These are phyloP conservation scores for Pyxicephalus adspersus DNA, from an alignment of 2,113 vertebrate species.

Conservation along the genomic window DNA sequence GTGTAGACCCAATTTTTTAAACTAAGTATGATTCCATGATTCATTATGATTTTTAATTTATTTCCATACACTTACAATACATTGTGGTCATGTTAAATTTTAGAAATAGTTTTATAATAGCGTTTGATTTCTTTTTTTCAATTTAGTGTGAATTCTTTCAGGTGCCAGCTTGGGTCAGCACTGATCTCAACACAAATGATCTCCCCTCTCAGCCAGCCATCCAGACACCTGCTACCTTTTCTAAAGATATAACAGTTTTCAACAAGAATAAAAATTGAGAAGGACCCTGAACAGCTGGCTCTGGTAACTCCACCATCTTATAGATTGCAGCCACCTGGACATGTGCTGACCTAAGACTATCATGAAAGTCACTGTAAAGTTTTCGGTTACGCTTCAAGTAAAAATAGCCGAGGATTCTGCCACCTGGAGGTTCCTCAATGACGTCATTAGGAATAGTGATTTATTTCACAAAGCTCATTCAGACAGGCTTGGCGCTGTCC, in stretches of 20 bases:
- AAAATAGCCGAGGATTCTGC: conserved; percentile 42
- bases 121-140: no score
- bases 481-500: conserved; percentile 6
- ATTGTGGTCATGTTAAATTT: not conserved
- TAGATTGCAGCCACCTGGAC: conserved; percentile 50
- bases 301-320: conserved; percentile 26
- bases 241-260: conserved; percentile 55
- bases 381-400: conserved; percentile 40
- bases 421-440: conserved; percentile 44
- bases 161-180: conserved; percentile 36
- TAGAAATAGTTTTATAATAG: not conserved
- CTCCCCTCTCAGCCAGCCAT: not conserved
- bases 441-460: conserved; percentile 41
- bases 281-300: conserved; percentile 51
- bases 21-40: no score
- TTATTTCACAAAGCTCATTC: conserved; percentile 30
- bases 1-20: no score
- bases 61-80: not conserved
- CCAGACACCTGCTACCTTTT: conserved; percentile 46
- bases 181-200: conserved; percentile 27
- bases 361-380: conserved; percentile 4
- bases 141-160: not conserved
- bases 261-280: conserved; percentile 54
- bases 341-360: conserved; percentile 53
- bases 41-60: not conserved